These are phyloP conservation scores for Nomada hirtipes DNA, from an alignment of 2,888 invertebrate genomes.

Conservation along the genomic window DNA sequence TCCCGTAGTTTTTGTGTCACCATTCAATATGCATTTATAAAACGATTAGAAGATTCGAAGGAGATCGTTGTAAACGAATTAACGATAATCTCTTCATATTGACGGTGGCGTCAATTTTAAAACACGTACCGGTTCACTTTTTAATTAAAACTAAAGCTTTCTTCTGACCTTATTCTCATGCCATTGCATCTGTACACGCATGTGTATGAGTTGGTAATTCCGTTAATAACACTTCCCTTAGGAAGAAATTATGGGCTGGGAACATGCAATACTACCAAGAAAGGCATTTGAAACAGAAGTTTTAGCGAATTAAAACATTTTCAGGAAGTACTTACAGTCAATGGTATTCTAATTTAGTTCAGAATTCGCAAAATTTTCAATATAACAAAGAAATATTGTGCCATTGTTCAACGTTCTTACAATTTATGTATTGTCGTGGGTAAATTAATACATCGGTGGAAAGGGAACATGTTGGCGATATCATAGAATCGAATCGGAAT, in stretches of 20 bases:
- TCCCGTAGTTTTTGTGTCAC: too few species aligned
- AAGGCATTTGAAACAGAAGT: conserved; percentile 31
- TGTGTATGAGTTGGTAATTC: conserved; percentile 63
- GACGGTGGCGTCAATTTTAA: background rate
- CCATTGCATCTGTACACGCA: conserved; percentile 51
- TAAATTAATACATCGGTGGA: background rate
- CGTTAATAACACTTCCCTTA: conserved; percentile 61
- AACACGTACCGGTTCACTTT: conserved; percentile 19
- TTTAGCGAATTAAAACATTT: conserved; percentile 53
- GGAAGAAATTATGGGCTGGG: conserved; percentile 55
- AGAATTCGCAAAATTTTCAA: background rate
- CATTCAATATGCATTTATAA: too few species aligned
- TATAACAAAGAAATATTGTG: background rate
- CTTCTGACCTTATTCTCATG: conserved; percentile 56
- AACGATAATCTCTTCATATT: background rate
- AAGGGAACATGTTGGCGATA: too few species aligned
- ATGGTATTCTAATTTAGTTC: conserved; percentile 7
- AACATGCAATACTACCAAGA: conserved; percentile 59
- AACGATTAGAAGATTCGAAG: too few species aligned
- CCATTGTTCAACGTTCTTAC: background rate
- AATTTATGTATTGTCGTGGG: background rate
- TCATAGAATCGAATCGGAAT: too few species aligned
- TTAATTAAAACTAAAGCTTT: conserved; percentile 64
- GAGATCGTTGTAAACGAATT: too few species aligned
- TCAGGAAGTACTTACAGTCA: conserved; percentile 9